Evolutionary conservation across 2,113 vertebrate species (phyloP).

Genomic region (Planiliza haematocheilus): DNA sequence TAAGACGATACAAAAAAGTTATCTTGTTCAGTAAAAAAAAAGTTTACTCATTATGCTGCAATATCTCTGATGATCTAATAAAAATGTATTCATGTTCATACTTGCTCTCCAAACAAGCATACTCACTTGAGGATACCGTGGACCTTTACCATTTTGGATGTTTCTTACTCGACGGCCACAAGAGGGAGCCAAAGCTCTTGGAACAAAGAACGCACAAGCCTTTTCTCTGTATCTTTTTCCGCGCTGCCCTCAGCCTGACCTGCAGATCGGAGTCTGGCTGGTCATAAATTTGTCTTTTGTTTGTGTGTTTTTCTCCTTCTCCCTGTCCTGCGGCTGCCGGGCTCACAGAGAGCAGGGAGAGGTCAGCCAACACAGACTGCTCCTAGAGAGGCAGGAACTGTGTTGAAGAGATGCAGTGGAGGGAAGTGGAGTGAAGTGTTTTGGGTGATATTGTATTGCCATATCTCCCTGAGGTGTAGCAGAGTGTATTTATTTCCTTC

Average conservation of each 20-base stretch:
- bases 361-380: constrained; percentile 51
- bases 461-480: constrained; percentile 46
- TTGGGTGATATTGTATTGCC: constrained; percentile 46
- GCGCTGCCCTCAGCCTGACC: constrained; percentile 74
- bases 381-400: constrained; percentile 14
- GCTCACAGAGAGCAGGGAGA: constrained; percentile 48
- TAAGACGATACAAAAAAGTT: too few relatives aligned
- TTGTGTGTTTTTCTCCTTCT: constrained; percentile 69
- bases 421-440: constrained; percentile 45
- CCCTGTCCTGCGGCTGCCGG: constrained; percentile 53
- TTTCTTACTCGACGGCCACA: constrained; percentile 19
- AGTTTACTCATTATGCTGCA: too few relatives aligned
- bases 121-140: too few relatives aligned
- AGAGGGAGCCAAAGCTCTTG: constrained; percentile 54
- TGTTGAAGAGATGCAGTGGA: constrained; percentile 27
- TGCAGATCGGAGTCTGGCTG: constrained; percentile 66
- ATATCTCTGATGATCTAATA: too few relatives aligned
- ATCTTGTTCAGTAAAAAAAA: too few relatives aligned
- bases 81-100: too few relatives aligned
- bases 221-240: constrained; percentile 16
- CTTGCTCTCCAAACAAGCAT: too few relatives aligned
- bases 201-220: fast-evolving
- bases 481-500: constrained; percentile 40
- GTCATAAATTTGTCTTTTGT: constrained; percentile 77
- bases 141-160: too few relatives aligned